Evolutionary conservation across 2,888 invertebrate genomes (phyloP).

Genomic region (Tenthredo mesomela): DNA sequence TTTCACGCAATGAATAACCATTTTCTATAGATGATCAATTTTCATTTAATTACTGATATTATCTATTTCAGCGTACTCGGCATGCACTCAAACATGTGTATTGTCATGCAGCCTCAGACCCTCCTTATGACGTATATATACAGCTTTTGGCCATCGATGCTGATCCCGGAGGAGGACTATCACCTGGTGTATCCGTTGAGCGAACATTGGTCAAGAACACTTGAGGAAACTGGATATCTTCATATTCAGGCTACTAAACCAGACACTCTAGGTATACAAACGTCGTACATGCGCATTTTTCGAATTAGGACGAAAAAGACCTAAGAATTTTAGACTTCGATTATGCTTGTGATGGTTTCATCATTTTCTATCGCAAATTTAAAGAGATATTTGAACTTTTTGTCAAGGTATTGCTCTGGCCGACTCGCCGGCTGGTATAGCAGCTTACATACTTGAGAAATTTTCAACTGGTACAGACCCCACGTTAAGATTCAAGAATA

Average conservation of each 20-base stretch:
- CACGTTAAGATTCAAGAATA: slow-evolving; percentile 78
- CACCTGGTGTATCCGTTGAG: slow-evolving; percentile 68
- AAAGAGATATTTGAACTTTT: background rate
- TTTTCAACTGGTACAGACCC: slow-evolving; percentile 86
- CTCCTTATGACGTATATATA: slow-evolving; percentile 62
- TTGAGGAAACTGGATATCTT: slow-evolving; percentile 74
- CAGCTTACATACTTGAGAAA: slow-evolving; percentile 94
- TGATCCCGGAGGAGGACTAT: slow-evolving; percentile 65
- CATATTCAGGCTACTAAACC: slow-evolving; percentile 86
- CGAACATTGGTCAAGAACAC: slow-evolving; percentile 55
- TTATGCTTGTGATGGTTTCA: background rate
- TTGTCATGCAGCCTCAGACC: slow-evolving; percentile 60
- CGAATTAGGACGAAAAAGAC: background rate
- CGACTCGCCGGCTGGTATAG: slow-evolving; percentile 92
- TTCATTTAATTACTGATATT: background rate
- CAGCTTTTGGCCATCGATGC: slow-evolving; percentile 67
- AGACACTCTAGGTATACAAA: slow-evolving; percentile 83
- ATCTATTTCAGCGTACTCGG: slow-evolving; percentile 77
- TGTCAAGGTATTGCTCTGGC: slow-evolving; percentile 83
- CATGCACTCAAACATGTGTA: slow-evolving; percentile 79
- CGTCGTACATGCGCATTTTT: background rate
- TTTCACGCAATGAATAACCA: background rate
- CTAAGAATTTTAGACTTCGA: background rate
- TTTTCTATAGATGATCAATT: too few relatives aligned
- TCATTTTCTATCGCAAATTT: background rate